Evolutionary conservation across 2,888 invertebrate genomes (phyloP).

Genomic region (Eupithecia subumbrata): DNA sequence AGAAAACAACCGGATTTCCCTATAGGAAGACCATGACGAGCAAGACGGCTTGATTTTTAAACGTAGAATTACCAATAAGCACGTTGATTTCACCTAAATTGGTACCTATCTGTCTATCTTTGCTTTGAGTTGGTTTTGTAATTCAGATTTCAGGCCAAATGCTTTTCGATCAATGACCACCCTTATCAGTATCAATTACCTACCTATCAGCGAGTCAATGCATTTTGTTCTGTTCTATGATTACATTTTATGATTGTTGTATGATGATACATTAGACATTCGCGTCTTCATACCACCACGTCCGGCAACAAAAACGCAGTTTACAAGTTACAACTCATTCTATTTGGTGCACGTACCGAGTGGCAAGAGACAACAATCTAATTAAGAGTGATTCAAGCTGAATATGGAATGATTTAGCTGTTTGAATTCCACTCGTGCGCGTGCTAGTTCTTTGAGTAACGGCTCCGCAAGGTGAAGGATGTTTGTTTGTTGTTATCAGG

Average conservation of each 20-base stretch:
- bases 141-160: background rate
- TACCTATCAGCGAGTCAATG: background rate
- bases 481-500: constrained; percentile 4
- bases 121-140: background rate
- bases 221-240: background rate
- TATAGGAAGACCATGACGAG: background rate
- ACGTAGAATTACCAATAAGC: background rate
- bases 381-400: constrained; percentile 57
- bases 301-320: constrained; percentile 52
- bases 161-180: no score
- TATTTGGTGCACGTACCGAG: constrained; percentile 52
- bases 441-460: constrained; percentile 57
- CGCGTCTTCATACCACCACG: constrained; percentile 53
- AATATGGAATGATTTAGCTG: constrained; percentile 59
- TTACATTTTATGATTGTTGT: background rate
- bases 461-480: constrained; percentile 50
- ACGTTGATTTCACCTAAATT: background rate
- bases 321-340: constrained; percentile 52
- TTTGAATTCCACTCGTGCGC: constrained; percentile 60
- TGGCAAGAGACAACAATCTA: constrained; percentile 54
- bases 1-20: background rate
- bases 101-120: background rate
- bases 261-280: background rate
- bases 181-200: no score
- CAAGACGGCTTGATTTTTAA: background rate